Evolutionary conservation across 2,797 vertebrate species (phyloP).

Genomic region (Manis javanica): DNA sequence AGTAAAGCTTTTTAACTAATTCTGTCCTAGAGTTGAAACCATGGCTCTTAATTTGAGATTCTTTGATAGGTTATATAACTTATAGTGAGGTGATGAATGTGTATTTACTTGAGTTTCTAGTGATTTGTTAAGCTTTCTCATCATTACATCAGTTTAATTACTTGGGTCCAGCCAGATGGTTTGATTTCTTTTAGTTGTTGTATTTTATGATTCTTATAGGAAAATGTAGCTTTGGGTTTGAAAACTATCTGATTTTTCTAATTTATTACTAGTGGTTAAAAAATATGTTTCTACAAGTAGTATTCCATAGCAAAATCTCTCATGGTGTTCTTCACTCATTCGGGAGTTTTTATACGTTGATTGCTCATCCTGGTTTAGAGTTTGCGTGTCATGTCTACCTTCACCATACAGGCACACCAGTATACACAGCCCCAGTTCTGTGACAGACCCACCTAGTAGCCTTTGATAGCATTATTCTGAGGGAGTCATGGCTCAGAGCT

Average conservation of each 20-base stretch:
- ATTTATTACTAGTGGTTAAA: not conserved
- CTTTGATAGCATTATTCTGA: not conserved
- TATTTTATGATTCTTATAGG: slow-evolving; percentile 42
- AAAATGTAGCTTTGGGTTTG: slow-evolving; percentile 27
- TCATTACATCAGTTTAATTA: not conserved
- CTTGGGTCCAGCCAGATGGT: not conserved
- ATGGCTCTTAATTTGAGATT: slow-evolving; percentile 26
- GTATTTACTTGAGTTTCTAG: not conserved
- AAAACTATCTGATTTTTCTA: not conserved
- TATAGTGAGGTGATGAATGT: not conserved
- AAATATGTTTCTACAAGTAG: not conserved
- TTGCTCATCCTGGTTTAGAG: not conserved
- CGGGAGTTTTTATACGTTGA: not conserved
- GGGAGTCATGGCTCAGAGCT: not conserved
- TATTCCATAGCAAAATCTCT: not conserved
- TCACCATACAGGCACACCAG: not conserved
- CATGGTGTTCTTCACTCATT: not conserved
- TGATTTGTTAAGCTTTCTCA: slow-evolving; percentile 18
- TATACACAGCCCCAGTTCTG: not conserved
- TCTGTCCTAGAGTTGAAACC: not conserved
- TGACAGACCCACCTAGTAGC: not conserved
- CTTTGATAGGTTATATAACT: not conserved
- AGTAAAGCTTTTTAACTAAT: slow-evolving; percentile 24
- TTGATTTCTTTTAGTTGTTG: slow-evolving; percentile 37
- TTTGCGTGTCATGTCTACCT: not conserved